Evolutionary conservation across 37 sponge, comb jelly and placozoan genomes (phyloP).

Genomic region (Cladorhizidae sp.): DNA sequence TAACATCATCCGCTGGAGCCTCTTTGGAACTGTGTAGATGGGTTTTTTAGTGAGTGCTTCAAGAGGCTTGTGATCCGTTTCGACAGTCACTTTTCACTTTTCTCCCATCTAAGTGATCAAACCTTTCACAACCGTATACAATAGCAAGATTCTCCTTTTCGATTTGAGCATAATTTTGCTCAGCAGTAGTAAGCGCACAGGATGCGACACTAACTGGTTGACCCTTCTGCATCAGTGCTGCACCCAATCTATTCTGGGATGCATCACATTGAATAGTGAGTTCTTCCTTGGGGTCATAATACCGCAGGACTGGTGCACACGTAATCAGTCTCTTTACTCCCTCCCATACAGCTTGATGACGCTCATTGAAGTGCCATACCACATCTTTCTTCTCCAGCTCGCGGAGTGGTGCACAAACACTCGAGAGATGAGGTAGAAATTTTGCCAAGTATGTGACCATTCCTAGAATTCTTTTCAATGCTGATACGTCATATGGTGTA

Average conservation of each 20-base stretch:
- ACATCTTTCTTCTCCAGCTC: constrained; percentile 18
- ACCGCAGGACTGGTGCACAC: constrained; percentile 23
- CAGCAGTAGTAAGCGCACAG: too few species aligned
- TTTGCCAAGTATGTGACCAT: constrained; percentile 40
- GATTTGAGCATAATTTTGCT: too few species aligned
- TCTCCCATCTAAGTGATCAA: too few species aligned
- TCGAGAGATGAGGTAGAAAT: constrained; percentile 56
- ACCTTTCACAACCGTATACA: too few species aligned
- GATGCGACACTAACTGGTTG: too few species aligned
- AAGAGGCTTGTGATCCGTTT: too few species aligned
- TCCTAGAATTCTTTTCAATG: constrained; percentile 39
- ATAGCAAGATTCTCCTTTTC: too few species aligned
- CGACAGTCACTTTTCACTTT: too few species aligned
- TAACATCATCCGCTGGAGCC: too few species aligned
- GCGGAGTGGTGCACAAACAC: neutral
- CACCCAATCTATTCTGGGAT: constrained; percentile 30
- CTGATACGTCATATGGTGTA: constrained; percentile 35
- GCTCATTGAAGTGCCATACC: neutral
- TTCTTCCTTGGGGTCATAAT: constrained; percentile 19
- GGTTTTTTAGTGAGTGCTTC: too few species aligned
- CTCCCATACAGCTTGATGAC: constrained; percentile 8
- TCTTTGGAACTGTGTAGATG: too few species aligned
- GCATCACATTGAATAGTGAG: constrained; percentile 20
- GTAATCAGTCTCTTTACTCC: constrained; percentile 23
- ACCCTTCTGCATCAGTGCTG: too few species aligned